Evolutionary conservation across 30 jellyfish, hydroid and myxozoan species (phyloP).

Genomic region (Mastigias papua): DNA sequence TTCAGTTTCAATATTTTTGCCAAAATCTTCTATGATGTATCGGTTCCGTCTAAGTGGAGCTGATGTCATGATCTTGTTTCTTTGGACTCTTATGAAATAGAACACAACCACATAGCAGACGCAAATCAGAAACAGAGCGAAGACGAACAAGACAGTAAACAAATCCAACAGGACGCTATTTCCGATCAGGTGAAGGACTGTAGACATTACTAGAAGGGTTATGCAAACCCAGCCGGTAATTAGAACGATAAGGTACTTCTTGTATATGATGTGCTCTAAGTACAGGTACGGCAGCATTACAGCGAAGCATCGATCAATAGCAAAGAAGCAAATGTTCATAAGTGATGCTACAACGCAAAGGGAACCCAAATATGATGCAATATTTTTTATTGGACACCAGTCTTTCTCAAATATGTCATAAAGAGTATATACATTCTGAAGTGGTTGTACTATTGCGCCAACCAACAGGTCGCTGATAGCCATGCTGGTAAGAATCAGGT

Average conservation of each 20-base stretch:
- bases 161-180: background rate
- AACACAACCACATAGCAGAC: constrained; percentile 1
- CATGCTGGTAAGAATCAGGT: constrained; percentile 59
- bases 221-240: constrained; percentile 17
- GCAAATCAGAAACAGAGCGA: background rate
- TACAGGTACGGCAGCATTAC: constrained; percentile 22
- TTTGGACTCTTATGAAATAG: background rate
- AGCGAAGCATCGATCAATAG: constrained; percentile 58
- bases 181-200: background rate
- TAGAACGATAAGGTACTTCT: constrained; percentile 10
- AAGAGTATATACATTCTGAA: background rate
- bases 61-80: background rate
- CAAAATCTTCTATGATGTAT: background rate
- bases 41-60: background rate
- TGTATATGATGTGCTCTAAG: background rate
- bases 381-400: constrained; percentile 4
- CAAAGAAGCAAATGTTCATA: constrained; percentile 28
- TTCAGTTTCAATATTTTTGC: background rate
- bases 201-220: background rate
- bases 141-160: background rate
- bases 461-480: constrained; percentile 61
- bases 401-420: background rate
- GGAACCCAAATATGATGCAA: constrained; percentile 6
- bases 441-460: constrained; percentile 50
- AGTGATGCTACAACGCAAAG: constrained; percentile 46